These are phyloP conservation scores for Neotoxoptera formosana DNA, from an alignment of 1,140 invertebrate species.

Conservation along the genomic window DNA sequence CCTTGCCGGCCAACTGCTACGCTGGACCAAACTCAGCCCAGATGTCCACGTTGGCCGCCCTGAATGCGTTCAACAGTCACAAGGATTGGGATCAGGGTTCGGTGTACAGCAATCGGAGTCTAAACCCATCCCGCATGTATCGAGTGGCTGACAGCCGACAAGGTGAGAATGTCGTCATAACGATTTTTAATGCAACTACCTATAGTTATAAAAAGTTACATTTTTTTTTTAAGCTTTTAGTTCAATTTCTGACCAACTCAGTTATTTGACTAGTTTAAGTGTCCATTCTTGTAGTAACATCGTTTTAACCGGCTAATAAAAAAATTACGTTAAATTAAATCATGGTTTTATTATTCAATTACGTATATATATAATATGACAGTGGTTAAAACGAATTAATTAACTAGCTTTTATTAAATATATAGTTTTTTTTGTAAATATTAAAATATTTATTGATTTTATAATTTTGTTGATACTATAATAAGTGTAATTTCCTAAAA, in stretches of 20 bases:
- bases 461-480: background rate
- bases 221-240: no score
- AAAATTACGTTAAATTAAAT: no score
- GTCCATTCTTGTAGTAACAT: no score
- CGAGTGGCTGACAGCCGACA: constrained; percentile 65
- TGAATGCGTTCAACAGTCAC: constrained; percentile 80
- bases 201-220: background rate
- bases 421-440: no score
- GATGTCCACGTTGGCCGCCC: constrained; percentile 79
- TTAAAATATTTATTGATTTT: background rate
- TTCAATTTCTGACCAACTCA: no score
- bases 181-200: background rate
- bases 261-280: no score
- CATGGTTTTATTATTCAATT: no score
- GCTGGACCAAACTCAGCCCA: constrained; percentile 70
- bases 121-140: constrained; percentile 84
- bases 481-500: no score
- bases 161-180: constrained; percentile 63
- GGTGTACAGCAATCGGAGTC: constrained; percentile 87
- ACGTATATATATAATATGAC: no score
- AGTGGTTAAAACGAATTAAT: no score
- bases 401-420: no score
- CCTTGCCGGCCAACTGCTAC: constrained; percentile 76
- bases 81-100: constrained; percentile 95
- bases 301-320: no score